Evolutionary conservation across 2,113 vertebrate genomes (phyloP).

Genomic region (Canis aureus): DNA sequence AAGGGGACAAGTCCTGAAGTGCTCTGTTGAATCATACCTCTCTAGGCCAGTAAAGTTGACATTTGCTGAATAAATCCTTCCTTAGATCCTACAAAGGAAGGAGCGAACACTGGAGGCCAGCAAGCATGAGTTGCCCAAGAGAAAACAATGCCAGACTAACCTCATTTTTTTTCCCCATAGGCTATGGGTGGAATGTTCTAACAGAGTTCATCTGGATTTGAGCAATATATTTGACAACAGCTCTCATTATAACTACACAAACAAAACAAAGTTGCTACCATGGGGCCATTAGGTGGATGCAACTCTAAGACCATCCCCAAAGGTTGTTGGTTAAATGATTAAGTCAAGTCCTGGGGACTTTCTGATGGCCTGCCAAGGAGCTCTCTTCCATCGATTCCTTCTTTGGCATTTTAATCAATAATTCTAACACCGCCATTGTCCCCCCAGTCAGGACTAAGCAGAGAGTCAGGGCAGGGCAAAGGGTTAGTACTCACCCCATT

Average conservation of each 20-base stretch:
- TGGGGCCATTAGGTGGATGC: neutral
- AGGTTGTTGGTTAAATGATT: neutral
- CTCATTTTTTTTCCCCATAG: neutral
- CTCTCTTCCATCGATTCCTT: neutral
- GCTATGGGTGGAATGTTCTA: neutral
- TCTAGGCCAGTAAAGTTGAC: neutral
- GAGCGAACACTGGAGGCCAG: neutral
- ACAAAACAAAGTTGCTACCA: neutral
- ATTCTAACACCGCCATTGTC: neutral
- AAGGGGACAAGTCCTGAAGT: neutral
- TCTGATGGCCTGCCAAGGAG: neutral
- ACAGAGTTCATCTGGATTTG: neutral
- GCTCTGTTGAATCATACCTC: neutral
- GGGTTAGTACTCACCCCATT: too few relatives aligned
- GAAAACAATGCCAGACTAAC: neutral
- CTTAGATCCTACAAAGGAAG: neutral
- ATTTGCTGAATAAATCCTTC: neutral
- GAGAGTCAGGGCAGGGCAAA: too few relatives aligned
- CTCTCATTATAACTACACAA: neutral
- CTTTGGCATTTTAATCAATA: neutral
- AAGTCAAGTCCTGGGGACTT: neutral
- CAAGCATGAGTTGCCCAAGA: neutral
- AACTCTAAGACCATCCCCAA: neutral
- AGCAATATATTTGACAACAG: neutral
- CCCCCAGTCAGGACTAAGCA: too few relatives aligned